These are phyloP conservation scores for Rhinichthys klamathensis DNA, from an alignment of 2,113 vertebrate species.

Conservation along the genomic window DNA sequence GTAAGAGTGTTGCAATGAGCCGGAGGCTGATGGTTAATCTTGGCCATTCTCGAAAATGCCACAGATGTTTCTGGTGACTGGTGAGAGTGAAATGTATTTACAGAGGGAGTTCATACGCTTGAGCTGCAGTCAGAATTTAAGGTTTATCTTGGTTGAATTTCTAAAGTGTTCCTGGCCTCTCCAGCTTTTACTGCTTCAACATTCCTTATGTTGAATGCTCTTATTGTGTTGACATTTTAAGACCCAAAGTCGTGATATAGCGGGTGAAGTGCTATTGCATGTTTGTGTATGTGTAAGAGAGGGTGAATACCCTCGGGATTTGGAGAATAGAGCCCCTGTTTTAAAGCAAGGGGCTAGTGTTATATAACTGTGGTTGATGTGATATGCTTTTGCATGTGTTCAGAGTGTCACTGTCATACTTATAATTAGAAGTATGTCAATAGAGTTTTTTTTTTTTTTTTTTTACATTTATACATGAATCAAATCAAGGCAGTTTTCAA, in stretches of 20 bases:
- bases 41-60: slow-evolving; percentile 4
- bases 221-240: slow-evolving; percentile 60
- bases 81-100: neutral
- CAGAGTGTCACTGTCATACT: neutral
- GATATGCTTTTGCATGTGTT: neutral
- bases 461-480: neutral
- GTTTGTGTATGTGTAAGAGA: slow-evolving; percentile 56
- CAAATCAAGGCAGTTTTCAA: slow-evolving; percentile 15
- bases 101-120: neutral
- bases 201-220: slow-evolving; percentile 51
- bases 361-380: neutral
- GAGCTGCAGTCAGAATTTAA: slow-evolving; percentile 7
- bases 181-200: slow-evolving; percentile 17
- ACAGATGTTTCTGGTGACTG: neutral
- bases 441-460: neutral
- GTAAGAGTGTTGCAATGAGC: slow-evolving; percentile 12
- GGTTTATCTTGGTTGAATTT: slow-evolving; percentile 41
- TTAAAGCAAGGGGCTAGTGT: slow-evolving; percentile 20
- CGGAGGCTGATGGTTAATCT: slow-evolving; percentile 9
- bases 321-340: slow-evolving; percentile 62
- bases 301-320: slow-evolving; percentile 17
- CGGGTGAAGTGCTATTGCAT: slow-evolving; percentile 27
- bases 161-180: slow-evolving; percentile 12
- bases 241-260: slow-evolving; percentile 21
- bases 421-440: neutral